Evolutionary conservation across 2,113 vertebrate genomes (phyloP), one percentile per base, ranked within the genome.

Genomic region (Nestor notabilis): DNA sequence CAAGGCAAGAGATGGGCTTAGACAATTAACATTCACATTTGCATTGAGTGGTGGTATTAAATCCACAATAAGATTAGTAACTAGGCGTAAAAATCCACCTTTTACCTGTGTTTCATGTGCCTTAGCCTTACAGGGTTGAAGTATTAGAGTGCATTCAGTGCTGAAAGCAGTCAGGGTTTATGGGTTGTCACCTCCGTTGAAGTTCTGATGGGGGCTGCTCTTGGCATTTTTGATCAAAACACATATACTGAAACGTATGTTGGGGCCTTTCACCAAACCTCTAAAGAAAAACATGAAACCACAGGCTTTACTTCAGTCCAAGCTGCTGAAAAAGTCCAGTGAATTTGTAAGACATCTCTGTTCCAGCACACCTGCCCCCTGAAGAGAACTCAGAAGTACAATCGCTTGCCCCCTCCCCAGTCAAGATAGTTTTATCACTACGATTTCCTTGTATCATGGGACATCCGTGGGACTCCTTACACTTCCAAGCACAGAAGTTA

Each of bases 391-490:
- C 58, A 47, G 56, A 68, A 89, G 61, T 49, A 83, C 88, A 69
- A 69, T 37, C 63, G 53, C 41, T 89, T 81, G 3, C 41, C 69
- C 71, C 49, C 37, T 90, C 35, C 77, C 11, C 52, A 68, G 9
- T 92, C 77, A 79, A 91, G 89, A 72, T 12, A 83, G 70, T 15
- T 95, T 89, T 94, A 91, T 96, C 84, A 91, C 90, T 75, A 93
- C 84, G 94, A 94, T 95, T 79, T 94, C 77, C 66, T 82, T 1
- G 0, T 96, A 91, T 93, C 61, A 8, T 11, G 61, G 44, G 58
- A 95, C 86, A 77, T 92, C 85, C 74, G 65, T 89, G 71, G 49
- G 44, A 76, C 39, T 85, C 41, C 37, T 80, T 69, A 68, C 0
- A 1, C 82, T 95, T 78, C 72, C 49, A 89, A 78, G 72, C 35